Evolutionary conservation across 2,113 vertebrate species (phyloP).

Genomic region (Setophaga coronata): DNA sequence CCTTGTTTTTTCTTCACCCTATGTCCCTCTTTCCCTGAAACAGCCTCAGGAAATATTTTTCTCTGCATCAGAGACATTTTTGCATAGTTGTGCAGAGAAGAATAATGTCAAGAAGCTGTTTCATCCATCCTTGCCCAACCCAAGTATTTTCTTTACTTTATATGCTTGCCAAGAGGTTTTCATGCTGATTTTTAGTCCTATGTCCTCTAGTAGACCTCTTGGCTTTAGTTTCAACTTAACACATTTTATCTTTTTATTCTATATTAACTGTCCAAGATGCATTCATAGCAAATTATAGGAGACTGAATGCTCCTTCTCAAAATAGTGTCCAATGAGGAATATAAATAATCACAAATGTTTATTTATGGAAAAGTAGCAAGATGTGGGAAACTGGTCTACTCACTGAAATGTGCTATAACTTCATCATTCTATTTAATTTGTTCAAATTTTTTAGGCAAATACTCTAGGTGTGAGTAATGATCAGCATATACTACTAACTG

Average conservation of each 20-base stretch:
- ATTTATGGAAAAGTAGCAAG: background rate
- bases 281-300: background rate
- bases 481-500: background rate
- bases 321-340: background rate
- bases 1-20: fast-evolving
- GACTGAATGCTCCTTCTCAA: background rate
- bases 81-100: background rate
- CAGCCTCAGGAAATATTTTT: background rate
- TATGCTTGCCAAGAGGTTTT: background rate
- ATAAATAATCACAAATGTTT: background rate
- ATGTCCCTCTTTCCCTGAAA: background rate
- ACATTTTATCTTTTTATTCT: background rate
- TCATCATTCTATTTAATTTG: background rate
- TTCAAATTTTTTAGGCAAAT: background rate
- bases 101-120: background rate
- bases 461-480: background rate
- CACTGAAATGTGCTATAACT: background rate
- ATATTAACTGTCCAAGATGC: background rate
- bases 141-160: background rate
- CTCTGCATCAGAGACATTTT: background rate
- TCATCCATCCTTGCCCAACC: background rate
- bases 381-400: background rate
- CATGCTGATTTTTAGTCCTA: background rate
- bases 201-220: background rate
- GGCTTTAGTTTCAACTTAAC: background rate